A percentile compares a stretch with the other conserved stretches of the same genome.
These are phyloP conservation scores for Chromoteleia sp. DNA, from an alignment of 2,888 invertebrate genomes.

Conservation along the genomic window DNA sequence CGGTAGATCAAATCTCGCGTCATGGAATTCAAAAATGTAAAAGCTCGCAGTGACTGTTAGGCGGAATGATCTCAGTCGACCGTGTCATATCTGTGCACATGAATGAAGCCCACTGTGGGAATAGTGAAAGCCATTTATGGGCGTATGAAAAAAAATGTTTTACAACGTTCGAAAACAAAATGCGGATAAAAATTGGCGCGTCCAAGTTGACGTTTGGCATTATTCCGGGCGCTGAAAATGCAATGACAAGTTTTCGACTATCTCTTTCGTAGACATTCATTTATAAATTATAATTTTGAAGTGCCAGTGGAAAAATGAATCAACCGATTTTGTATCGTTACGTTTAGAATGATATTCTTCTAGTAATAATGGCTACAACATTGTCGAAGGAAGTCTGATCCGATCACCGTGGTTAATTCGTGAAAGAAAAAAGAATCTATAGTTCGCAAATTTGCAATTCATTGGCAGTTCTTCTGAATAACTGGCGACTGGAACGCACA, in stretches of 20 bases:
- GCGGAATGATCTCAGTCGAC: constrained; percentile 39
- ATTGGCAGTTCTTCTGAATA: constrained; percentile 46
- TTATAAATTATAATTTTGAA: neutral
- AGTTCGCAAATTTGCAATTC: constrained; percentile 44
- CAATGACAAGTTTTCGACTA: neutral
- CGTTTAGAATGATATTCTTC: too few relatives aligned
- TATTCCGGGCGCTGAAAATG: neutral
- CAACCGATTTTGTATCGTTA: too few relatives aligned
- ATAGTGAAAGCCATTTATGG: constrained; percentile 32
- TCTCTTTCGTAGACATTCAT: neutral
- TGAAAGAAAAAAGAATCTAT: neutral
- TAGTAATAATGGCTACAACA: too few relatives aligned
- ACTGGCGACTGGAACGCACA: constrained; percentile 10
- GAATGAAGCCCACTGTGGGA: constrained; percentile 39
- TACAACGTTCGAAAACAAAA: constrained; percentile 29
- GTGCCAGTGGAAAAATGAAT: too few relatives aligned
- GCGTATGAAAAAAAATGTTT: constrained; percentile 6
- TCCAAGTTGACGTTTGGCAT: constrained; percentile 9
- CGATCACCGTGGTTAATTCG: constrained; percentile 5
- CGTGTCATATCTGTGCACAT: constrained; percentile 46
- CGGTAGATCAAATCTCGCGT: constrained; percentile 42
- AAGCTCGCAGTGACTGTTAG: constrained; percentile 42
- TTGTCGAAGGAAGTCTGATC: neutral
- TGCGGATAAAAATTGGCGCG: constrained; percentile 11
- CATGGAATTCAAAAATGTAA: constrained; percentile 47